Evolutionary conservation across 2,113 vertebrate species (phyloP).

Genomic region (Cinclus mexicanus): DNA sequence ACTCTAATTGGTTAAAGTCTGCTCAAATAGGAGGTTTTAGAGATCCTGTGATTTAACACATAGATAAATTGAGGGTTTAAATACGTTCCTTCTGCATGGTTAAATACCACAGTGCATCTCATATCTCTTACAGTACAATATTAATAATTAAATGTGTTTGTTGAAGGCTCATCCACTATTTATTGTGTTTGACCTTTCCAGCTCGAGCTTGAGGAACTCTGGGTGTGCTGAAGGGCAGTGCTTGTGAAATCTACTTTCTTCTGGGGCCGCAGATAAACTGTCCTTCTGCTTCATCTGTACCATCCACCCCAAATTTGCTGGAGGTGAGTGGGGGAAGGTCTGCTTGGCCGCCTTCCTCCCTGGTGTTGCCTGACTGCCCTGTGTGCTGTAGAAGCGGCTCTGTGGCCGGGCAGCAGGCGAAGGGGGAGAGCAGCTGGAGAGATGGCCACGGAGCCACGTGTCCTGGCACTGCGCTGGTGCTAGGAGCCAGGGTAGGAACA

Average conservation of each 20-base stretch:
- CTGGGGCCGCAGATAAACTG: not conserved
- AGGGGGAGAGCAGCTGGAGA: not conserved
- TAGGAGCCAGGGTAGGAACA: slow-evolving; percentile 52
- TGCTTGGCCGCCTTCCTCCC: not conserved
- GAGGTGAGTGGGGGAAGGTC: not conserved
- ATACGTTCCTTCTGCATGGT: not conserved
- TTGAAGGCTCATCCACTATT: not conserved
- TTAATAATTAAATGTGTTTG: not conserved
- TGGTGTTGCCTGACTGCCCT: not conserved
- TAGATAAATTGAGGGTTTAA: not conserved
- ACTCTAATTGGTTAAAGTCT: not conserved
- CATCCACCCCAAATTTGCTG: accelerated
- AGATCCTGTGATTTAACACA: not conserved
- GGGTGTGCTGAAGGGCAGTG: not conserved
- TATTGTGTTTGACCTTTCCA: not conserved
- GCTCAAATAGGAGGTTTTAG: not conserved
- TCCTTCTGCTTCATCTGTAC: not conserved
- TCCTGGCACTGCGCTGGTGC: not conserved
- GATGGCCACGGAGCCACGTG: not conserved
- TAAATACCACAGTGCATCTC: not conserved
- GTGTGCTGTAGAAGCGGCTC: accelerated
- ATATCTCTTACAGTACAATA: accelerated
- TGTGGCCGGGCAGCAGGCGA: accelerated
- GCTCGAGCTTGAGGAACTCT: not conserved
- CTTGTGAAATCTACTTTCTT: not conserved